Evolutionary conservation across 2,113 vertebrate genomes (phyloP).

Genomic region (Bufo gargarizans): DNA sequence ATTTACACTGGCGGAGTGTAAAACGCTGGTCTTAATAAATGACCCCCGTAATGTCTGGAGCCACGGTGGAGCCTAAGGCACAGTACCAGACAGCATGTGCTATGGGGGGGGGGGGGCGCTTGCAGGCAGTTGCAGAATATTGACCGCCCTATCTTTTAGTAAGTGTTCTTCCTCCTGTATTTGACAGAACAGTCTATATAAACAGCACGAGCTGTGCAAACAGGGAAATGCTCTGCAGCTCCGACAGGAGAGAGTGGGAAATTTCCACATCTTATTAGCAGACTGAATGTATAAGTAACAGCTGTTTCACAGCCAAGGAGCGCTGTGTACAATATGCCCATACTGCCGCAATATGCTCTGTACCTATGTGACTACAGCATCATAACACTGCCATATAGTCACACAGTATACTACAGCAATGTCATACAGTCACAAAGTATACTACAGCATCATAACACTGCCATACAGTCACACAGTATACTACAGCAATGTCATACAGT

Average conservation of each 20-base stretch:
- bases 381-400: neutral
- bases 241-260: neutral
- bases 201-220: neutral
- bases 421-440: neutral
- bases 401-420: neutral
- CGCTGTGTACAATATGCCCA: neutral
- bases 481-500: neutral
- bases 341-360: neutral
- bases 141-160: constrained; percentile 2
- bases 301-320: neutral
- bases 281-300: neutral
- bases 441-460: neutral
- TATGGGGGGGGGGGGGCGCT: neutral
- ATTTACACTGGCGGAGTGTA: too few species aligned
- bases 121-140: neutral
- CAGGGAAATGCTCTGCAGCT: neutral
- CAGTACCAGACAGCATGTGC: neutral
- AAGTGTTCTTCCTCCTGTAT: neutral
- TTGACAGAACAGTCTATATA: constrained; percentile 12
- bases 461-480: neutral
- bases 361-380: neutral
- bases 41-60: too few species aligned
- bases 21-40: too few species aligned
- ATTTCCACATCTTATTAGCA: constrained; percentile 30
- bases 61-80: too few species aligned